Conservation (phyloP, 1,140 invertebrate genomes). For the Chironomus tepperi region DNA sequence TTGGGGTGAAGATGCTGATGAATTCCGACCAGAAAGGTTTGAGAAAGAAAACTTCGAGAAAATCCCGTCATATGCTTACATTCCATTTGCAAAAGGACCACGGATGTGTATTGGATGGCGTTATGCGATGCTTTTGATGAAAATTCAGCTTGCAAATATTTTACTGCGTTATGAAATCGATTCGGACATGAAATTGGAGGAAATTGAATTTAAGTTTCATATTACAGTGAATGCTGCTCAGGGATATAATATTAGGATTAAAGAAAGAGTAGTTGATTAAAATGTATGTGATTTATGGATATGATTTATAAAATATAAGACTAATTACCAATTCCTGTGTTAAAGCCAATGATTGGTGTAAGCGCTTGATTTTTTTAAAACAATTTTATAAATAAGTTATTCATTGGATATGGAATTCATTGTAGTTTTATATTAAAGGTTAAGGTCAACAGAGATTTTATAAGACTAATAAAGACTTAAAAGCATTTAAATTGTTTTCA, state of each 20-base stretch:
- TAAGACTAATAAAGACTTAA: too few species aligned
- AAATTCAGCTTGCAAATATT: conserved; percentile 30
- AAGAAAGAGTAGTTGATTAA: too few species aligned
- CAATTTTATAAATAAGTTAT: too few species aligned
- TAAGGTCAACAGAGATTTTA: too few species aligned
- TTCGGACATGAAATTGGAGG: background rate
- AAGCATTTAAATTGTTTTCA: too few species aligned
- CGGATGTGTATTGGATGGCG: conserved; percentile 36
- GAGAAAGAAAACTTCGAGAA: conserved; percentile 30
- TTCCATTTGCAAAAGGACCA: conserved; percentile 37
- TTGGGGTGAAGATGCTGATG: conserved; percentile 34
- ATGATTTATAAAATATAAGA: too few species aligned
- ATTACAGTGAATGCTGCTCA: background rate
- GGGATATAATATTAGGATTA: background rate
- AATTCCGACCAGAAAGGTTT: conserved; percentile 38
- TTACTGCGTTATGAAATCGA: background rate
- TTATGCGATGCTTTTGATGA: conserved; percentile 36
- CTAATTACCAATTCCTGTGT: too few species aligned
- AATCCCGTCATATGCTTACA: conserved; percentile 34
- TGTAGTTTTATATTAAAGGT: too few species aligned
- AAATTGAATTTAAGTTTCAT: background rate
- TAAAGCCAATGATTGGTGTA: too few species aligned
- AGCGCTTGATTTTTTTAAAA: too few species aligned
- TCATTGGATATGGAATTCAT: too few species aligned
- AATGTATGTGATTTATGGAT: too few species aligned